These are phyloP conservation scores for Callimico goeldii DNA, from an alignment of 2,797 vertebrate species.

Conservation along the genomic window DNA sequence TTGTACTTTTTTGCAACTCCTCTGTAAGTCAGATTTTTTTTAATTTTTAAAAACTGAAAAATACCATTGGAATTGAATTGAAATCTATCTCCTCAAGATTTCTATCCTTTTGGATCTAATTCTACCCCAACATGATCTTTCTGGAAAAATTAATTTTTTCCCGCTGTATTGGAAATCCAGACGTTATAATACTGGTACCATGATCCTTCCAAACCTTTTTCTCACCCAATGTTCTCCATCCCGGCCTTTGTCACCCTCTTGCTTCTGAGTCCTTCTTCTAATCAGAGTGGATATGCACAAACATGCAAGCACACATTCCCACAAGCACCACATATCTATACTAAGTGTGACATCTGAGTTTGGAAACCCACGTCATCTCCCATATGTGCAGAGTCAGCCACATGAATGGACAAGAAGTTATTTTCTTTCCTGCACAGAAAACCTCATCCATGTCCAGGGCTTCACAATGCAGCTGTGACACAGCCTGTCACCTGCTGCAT, in stretches of 20 bases:
- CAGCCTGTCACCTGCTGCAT: background rate
- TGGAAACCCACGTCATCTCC: background rate
- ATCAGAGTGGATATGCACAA: background rate
- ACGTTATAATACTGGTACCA: background rate
- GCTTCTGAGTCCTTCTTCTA: background rate
- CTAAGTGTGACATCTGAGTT: background rate
- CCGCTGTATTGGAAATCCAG: slow-evolving; percentile 1
- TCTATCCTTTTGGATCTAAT: background rate
- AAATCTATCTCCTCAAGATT: background rate
- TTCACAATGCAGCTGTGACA: slow-evolving; percentile 1
- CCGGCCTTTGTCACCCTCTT: background rate
- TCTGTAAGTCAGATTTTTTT: background rate
- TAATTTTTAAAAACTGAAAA: background rate
- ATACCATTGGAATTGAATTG: background rate
- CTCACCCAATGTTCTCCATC: background rate
- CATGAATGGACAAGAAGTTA: slow-evolving; percentile 15
- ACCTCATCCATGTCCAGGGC: background rate
- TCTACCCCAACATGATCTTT: slow-evolving; percentile 10
- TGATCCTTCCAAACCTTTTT: background rate
- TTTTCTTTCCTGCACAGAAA: slow-evolving; percentile 47
- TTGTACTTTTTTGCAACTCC: background rate
- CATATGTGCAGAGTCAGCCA: background rate
- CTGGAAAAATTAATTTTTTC: background rate
- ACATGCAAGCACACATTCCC: background rate
- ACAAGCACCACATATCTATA: background rate